Percentiles rank a stretch among this genome's conserved stretches.
phyloP scores from a whole-genome alignment of 1,140 invertebrate species.

The Leptinotarsa undecemlineata region DNA sequence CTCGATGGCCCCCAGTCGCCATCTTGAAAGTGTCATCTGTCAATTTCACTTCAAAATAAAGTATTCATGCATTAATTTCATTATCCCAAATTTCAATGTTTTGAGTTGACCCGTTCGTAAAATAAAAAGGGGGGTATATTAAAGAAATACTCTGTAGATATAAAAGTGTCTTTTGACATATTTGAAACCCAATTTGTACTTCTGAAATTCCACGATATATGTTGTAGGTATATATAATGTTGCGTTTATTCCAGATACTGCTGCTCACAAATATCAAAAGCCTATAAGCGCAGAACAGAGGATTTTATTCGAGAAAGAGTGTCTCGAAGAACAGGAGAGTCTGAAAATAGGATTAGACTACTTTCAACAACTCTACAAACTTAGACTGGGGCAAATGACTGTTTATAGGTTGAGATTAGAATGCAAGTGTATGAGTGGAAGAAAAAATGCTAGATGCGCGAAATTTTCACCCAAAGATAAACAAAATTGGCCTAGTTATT shows the following conservation, averaged over 20 bases:
- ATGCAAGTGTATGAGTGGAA: constrained; percentile 58
- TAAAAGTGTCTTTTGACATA: too few species aligned
- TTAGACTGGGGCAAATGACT: constrained; percentile 61
- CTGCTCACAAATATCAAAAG: constrained; percentile 30
- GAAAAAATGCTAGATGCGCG: constrained; percentile 56
- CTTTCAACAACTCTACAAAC: constrained; percentile 56
- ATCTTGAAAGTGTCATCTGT: too few species aligned
- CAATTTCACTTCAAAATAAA: too few species aligned
- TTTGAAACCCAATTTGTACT: too few species aligned
- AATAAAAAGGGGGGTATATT: too few species aligned
- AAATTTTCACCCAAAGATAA: constrained; percentile 56
- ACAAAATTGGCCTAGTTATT: constrained; percentile 60
- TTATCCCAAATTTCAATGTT: too few species aligned
- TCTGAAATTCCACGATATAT: too few species aligned
- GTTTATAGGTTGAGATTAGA: constrained; percentile 60
- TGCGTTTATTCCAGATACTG: constrained; percentile 29
- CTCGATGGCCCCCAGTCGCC: too few species aligned
- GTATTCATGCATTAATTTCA: too few species aligned
- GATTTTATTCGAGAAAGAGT: constrained; percentile 50
- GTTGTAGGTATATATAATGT: background rate
- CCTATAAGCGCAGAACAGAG: constrained; percentile 38
- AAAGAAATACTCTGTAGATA: too few species aligned
- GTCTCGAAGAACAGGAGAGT: constrained; percentile 54
- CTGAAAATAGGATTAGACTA: constrained; percentile 53
- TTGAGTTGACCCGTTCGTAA: too few species aligned